These are phyloP conservation scores for Gymnocheta viridis DNA, from an alignment of 2,888 invertebrate species.

Conservation along the genomic window DNA sequence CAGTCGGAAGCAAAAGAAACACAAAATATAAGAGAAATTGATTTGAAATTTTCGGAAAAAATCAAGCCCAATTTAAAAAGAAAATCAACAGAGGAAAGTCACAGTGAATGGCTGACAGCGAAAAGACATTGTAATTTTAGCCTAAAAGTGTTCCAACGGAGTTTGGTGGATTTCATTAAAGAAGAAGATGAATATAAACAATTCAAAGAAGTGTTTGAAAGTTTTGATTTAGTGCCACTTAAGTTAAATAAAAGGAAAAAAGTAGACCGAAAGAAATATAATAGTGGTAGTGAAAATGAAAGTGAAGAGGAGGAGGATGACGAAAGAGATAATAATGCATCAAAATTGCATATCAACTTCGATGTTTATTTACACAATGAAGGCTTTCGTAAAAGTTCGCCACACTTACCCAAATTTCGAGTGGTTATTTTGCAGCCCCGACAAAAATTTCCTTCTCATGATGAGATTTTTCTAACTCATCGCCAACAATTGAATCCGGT, in stretches of 20 bases:
- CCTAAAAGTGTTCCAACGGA: constrained; percentile 57
- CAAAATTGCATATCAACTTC: constrained; percentile 73
- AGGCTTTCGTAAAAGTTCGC: constrained; percentile 76
- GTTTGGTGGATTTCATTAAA: constrained; percentile 76
- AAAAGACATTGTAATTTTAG: constrained; percentile 53
- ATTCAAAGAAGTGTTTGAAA: constrained; percentile 75
- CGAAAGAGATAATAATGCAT: background rate
- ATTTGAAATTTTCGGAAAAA: constrained; percentile 46
- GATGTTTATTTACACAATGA: constrained; percentile 78
- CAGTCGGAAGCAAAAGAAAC: constrained; percentile 59
- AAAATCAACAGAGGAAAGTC: background rate
- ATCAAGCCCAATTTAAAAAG: constrained; percentile 72
- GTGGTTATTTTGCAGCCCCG: constrained; percentile 74
- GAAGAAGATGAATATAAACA: constrained; percentile 73
- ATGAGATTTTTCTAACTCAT: constrained; percentile 74
- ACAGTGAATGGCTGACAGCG: constrained; percentile 36
- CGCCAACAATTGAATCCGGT: constrained; percentile 73
- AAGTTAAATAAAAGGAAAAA: background rate
- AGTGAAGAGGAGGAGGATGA: background rate
- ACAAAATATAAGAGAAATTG: background rate
- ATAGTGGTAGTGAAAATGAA: background rate
- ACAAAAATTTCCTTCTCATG: constrained; percentile 76
- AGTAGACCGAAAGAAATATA: background rate
- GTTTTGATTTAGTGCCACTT: constrained; percentile 77
- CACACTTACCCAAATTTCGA: constrained; percentile 76